Evolutionary conservation across 2,797 vertebrate species (phyloP).

Genomic region (Passerculus sandwichensis): DNA sequence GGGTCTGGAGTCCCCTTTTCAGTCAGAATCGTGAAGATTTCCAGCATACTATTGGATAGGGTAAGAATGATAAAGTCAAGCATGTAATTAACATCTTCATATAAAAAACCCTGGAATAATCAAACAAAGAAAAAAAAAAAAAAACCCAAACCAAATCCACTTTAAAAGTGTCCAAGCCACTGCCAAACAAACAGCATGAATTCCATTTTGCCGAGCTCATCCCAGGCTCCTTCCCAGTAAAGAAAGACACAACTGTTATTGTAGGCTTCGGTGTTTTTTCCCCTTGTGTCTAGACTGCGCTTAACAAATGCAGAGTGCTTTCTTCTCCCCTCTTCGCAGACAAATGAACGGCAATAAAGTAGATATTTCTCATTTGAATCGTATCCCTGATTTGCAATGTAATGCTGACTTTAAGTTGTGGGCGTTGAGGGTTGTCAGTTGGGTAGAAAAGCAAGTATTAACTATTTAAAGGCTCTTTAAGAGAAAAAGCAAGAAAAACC

Average conservation of each 20-base stretch:
- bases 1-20: not conserved
- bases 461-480: not conserved
- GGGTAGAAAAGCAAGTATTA: constrained; percentile 17
- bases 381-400: constrained; percentile 47
- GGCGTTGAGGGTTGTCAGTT: constrained; percentile 46
- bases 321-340: not conserved
- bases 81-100: not conserved
- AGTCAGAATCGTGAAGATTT: constrained; percentile 13
- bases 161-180: constrained; percentile 2
- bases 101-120: not conserved
- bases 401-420: constrained; percentile 49
- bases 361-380: constrained; percentile 57
- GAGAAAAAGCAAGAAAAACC: not conserved
- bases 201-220: constrained; percentile 62
- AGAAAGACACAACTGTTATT: constrained; percentile 64
- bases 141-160: not conserved
- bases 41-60: not conserved
- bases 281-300: constrained; percentile 55
- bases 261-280: constrained; percentile 54
- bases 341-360: constrained; percentile 60
- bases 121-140: not conserved
- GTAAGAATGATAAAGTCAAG: constrained; percentile 23
- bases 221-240: constrained; percentile 59
- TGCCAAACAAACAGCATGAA: constrained; percentile 57
- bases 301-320: constrained; percentile 60